These are phyloP conservation scores for Onychorhynchus coronatus DNA, from an alignment of 2,113 vertebrate genomes.

Conservation along the genomic window DNA sequence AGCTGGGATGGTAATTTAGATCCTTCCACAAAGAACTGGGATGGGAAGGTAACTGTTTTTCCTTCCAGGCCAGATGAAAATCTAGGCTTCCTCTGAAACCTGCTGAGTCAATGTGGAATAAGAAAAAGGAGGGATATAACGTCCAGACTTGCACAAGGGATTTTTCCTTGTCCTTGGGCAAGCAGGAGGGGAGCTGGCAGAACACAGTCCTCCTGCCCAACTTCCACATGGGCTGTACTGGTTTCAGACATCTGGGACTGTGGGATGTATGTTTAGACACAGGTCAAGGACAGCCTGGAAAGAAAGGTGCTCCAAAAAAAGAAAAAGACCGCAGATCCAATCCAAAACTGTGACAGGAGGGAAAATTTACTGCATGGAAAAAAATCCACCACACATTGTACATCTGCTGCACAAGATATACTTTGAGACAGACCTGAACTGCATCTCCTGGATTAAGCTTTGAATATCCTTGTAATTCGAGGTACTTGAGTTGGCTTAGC, in stretches of 20 bases:
- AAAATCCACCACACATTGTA: neutral
- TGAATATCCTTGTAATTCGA: neutral
- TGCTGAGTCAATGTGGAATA: slow-evolving; percentile 38
- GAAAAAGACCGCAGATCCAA: neutral
- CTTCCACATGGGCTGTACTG: neutral
- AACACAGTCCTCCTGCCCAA: neutral
- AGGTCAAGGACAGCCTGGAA: neutral
- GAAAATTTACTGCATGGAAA: neutral
- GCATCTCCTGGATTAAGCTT: neutral
- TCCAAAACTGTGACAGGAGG: neutral
- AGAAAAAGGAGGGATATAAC: neutral
- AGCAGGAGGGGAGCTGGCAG: neutral
- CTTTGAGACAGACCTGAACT: neutral
- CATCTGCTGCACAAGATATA: neutral
- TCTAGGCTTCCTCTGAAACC: slow-evolving; percentile 14
- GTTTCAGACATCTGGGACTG: neutral
- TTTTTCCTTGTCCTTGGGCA: slow-evolving; percentile 32
- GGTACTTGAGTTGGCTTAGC: neutral
- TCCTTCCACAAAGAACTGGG: neutral
- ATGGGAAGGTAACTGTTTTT: slow-evolving; percentile 10
- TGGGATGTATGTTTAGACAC: neutral
- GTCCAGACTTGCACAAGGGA: neutral
- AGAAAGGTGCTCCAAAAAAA: neutral
- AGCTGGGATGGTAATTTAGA: slow-evolving; percentile 12
- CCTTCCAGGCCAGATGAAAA: slow-evolving; percentile 26